Conservation (phyloP, 2,113 vertebrate species). For the Triplophysa dalaica region DNA sequence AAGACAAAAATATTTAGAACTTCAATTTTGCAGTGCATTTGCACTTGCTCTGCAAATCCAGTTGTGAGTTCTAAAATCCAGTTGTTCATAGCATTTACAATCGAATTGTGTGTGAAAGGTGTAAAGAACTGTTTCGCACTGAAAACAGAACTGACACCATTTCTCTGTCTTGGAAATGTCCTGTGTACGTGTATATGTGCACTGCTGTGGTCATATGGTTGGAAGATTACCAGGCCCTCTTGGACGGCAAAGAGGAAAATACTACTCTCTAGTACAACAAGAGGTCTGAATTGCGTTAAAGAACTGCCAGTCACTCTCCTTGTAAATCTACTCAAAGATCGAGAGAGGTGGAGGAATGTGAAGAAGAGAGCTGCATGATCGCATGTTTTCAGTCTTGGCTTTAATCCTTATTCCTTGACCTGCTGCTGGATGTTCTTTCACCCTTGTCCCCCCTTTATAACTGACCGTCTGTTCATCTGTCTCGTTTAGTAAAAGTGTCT, state of each 20-base stretch:
- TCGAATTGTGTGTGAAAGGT: too few relatives aligned
- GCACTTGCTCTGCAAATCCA: too few relatives aligned
- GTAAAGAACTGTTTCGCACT: too few relatives aligned
- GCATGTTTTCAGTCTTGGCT: conserved; percentile 7
- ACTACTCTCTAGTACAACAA: conserved; percentile 61
- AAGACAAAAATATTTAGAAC: too few relatives aligned
- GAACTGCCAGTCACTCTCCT: conserved; percentile 63
- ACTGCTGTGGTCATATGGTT: conserved; percentile 42
- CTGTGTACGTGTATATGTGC: conserved; percentile 15
- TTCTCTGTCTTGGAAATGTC: background rate
- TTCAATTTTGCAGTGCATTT: too few relatives aligned
- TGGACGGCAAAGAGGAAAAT: conserved; percentile 70
- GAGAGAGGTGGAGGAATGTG: background rate
- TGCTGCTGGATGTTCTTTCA: conserved; percentile 6
- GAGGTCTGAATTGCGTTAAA: conserved; percentile 70
- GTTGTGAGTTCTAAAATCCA: too few relatives aligned
- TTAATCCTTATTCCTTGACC: background rate
- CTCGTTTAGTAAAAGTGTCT: background rate
- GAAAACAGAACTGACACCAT: background rate
- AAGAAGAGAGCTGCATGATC: conserved; percentile 1
- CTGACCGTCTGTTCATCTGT: background rate
- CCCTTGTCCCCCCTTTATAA: background rate
- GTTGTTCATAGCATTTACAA: too few relatives aligned
- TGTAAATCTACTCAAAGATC: conserved; percentile 57
- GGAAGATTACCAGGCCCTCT: conserved; percentile 51